Evolutionary conservation across 2,797 vertebrate genomes (phyloP).

Genomic region (Danio aesculapii): DNA sequence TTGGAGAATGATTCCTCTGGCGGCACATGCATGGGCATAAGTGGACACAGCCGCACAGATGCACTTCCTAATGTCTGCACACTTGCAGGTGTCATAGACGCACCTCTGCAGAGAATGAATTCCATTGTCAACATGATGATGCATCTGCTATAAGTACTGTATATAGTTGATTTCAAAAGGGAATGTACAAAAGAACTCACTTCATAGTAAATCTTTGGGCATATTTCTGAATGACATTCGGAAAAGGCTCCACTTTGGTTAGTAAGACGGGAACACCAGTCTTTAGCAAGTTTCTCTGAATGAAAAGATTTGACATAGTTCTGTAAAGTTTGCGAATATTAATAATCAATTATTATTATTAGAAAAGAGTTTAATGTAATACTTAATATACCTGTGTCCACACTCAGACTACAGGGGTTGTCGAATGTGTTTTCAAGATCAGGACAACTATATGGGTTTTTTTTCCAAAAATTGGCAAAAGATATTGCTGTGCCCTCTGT

Average conservation of each 20-base stretch:
- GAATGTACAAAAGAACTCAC: slow-evolving; percentile 69
- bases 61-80: slow-evolving; percentile 80
- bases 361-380: not conserved
- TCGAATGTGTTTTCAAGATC: slow-evolving; percentile 70
- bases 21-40: slow-evolving; percentile 83
- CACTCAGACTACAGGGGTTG: slow-evolving; percentile 80
- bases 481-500: slow-evolving; percentile 80
- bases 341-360: not conserved
- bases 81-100: slow-evolving; percentile 82
- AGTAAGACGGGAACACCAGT: slow-evolving; percentile 81
- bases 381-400: slow-evolving; percentile 78
- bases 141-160: no score
- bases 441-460: slow-evolving; percentile 72
- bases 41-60: slow-evolving; percentile 85
- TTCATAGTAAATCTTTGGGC: slow-evolving; percentile 73
- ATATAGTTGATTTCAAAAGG: not conserved
- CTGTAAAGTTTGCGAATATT: not conserved
- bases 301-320: not conserved
- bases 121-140: not conserved
- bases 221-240: slow-evolving; percentile 80
- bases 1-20: slow-evolving; percentile 72
- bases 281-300: slow-evolving; percentile 81
- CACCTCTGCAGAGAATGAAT: slow-evolving; percentile 76
- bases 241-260: slow-evolving; percentile 75
- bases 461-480: slow-evolving; percentile 87